These are phyloP conservation scores for Vicugna pacos DNA, from an alignment of 2,113 vertebrate species.

Conservation along the genomic window DNA sequence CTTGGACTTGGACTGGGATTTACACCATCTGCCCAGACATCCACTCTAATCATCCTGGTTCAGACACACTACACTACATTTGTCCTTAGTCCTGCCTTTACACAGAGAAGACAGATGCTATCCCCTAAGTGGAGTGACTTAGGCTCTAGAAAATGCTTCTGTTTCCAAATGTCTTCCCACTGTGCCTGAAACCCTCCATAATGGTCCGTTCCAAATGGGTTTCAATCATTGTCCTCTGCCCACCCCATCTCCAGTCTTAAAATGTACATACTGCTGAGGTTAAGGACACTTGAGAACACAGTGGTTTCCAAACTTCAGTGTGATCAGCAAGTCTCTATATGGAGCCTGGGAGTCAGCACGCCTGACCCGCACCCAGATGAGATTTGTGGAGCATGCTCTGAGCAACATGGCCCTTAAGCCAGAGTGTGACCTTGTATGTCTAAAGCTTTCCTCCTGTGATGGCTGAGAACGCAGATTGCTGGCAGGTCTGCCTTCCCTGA, in stretches of 20 bases:
- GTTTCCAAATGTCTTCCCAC: neutral
- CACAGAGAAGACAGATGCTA: neutral
- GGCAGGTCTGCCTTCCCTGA: neutral
- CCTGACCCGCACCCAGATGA: neutral
- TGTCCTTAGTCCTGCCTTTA: neutral
- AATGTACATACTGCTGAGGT: neutral
- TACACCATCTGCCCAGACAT: neutral
- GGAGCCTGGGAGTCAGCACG: neutral
- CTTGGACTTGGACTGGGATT: neutral
- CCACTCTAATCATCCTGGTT: neutral
- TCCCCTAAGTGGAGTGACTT: neutral
- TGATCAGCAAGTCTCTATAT: neutral
- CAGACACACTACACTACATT: neutral
- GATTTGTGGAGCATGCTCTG: too few relatives aligned
- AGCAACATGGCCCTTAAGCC: neutral
- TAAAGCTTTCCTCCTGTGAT: neutral
- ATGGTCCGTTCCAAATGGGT: neutral
- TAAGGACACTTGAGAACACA: neutral
- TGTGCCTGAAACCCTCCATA: neutral
- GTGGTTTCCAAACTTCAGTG: neutral
- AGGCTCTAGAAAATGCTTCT: neutral
- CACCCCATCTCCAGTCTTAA: neutral
- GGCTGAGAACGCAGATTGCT: neutral
- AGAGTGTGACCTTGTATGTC: neutral
- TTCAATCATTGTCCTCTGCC: neutral